These are phyloP conservation scores for Heteromormyrus szaboi DNA, from an alignment of 2,797 vertebrate species.

Conservation along the genomic window DNA sequence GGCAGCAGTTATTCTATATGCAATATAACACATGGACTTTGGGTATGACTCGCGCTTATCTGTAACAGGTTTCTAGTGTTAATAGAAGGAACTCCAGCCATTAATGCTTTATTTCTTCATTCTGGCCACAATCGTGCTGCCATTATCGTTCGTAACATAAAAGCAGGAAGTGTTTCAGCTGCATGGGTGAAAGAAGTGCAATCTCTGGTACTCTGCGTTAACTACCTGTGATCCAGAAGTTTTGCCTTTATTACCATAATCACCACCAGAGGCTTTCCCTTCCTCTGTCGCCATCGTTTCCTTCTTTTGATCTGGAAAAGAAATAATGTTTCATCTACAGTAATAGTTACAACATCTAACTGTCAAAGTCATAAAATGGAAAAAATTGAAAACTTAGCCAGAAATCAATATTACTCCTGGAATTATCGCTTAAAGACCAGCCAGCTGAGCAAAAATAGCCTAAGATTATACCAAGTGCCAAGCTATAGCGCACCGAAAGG, in stretches of 20 bases:
- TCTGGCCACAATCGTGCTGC: background rate
- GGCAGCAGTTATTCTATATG: background rate
- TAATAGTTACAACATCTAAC: background rate
- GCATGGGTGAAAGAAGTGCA: background rate
- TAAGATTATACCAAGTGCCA: background rate
- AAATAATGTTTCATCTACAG: conserved; percentile 13
- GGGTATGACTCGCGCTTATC: background rate
- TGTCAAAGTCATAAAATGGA: background rate
- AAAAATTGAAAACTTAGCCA: background rate
- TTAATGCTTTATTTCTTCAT: background rate
- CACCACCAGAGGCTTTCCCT: conserved; percentile 85
- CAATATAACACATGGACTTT: background rate
- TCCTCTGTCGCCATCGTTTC: conserved; percentile 93
- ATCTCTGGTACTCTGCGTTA: conserved; percentile 15
- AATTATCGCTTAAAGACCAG: background rate
- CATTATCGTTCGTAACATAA: background rate
- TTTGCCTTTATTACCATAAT: conserved; percentile 85
- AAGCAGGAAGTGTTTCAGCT: conserved; percentile 13
- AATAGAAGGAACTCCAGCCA: background rate
- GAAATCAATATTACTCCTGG: background rate
- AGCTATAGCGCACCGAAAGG: background rate
- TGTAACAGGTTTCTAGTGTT: background rate
- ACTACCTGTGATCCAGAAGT: conserved; percentile 92
- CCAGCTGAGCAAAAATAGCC: background rate
- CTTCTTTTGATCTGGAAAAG: conserved; percentile 88